Conservation (phyloP, 2,113 vertebrate species). For the Poecile atricapillus region DNA sequence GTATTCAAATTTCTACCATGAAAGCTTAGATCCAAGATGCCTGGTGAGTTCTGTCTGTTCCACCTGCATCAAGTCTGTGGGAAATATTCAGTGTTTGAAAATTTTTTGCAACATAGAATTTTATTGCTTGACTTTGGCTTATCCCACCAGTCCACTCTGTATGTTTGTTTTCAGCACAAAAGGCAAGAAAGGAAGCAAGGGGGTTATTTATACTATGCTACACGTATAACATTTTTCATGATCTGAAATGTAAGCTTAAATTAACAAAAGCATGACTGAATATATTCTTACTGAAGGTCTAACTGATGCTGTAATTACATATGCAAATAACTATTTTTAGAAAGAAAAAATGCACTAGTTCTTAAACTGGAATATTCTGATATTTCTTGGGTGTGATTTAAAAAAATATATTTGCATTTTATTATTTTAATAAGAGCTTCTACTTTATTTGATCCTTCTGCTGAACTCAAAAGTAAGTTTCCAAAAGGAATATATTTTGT, state of each 20-base stretch:
- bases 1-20: not conserved
- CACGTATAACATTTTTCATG: rapidly evolving
- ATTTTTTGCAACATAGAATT: not conserved
- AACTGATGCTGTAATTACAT: rapidly evolving
- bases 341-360: not conserved
- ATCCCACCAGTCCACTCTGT: not conserved
- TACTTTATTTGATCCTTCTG: not conserved
- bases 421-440: not conserved
- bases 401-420: not conserved
- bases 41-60: not conserved
- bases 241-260: not conserved
- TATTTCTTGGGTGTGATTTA: not conserved
- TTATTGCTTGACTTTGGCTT: not conserved
- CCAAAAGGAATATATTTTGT: not conserved
- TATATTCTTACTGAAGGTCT: not conserved
- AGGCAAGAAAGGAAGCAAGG: not conserved
- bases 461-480: not conserved
- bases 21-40: not conserved
- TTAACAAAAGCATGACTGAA: not conserved
- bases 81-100: not conserved
- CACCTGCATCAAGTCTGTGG: not conserved
- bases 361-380: not conserved
- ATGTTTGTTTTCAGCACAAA: not conserved
- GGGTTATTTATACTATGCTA: not conserved
- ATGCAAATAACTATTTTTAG: not conserved